These are phyloP conservation scores for Epicampocera succincta DNA, from an alignment of 2,888 invertebrate genomes.

Conservation along the genomic window DNA sequence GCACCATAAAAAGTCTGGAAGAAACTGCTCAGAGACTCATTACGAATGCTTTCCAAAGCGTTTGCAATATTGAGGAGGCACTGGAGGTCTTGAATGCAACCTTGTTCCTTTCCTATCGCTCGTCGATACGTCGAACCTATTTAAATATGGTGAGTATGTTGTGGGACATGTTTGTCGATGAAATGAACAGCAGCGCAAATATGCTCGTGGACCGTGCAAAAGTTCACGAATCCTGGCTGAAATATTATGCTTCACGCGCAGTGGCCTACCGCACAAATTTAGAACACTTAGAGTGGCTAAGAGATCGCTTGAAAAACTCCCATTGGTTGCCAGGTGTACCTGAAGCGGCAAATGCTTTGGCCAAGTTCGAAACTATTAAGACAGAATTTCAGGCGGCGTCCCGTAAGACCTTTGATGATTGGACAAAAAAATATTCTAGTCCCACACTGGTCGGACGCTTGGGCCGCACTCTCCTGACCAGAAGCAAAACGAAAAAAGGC, in stretches of 20 bases:
- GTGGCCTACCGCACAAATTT: constrained; percentile 86
- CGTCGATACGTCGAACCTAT: constrained; percentile 87
- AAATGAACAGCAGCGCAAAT: constrained; percentile 88
- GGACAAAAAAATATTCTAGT: constrained; percentile 84
- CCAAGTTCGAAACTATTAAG: constrained; percentile 83
- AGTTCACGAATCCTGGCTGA: constrained; percentile 86
- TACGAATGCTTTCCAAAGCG: constrained; percentile 88
- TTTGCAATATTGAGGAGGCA: constrained; percentile 91
- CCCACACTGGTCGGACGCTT: constrained; percentile 83
- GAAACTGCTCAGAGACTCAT: constrained; percentile 92
- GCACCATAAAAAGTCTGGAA: constrained; percentile 84
- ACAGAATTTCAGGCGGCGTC: constrained; percentile 81
- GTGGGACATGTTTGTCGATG: constrained; percentile 89
- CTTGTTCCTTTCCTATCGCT: constrained; percentile 89
- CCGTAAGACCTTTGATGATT: constrained; percentile 83
- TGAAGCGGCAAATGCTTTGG: constrained; percentile 83
- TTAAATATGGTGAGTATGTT: constrained; percentile 86
- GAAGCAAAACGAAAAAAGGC: constrained; percentile 85
- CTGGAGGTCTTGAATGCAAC: constrained; percentile 89
- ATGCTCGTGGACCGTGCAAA: constrained; percentile 85
- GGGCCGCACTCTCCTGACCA: constrained; percentile 88
- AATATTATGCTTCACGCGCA: constrained; percentile 88
- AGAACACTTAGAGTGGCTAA: constrained; percentile 84
- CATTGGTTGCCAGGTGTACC: constrained; percentile 90
- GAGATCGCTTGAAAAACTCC: constrained; percentile 87